Conservation (phyloP, 2,113 vertebrate genomes). For the Amia ocellicauda region DNA sequence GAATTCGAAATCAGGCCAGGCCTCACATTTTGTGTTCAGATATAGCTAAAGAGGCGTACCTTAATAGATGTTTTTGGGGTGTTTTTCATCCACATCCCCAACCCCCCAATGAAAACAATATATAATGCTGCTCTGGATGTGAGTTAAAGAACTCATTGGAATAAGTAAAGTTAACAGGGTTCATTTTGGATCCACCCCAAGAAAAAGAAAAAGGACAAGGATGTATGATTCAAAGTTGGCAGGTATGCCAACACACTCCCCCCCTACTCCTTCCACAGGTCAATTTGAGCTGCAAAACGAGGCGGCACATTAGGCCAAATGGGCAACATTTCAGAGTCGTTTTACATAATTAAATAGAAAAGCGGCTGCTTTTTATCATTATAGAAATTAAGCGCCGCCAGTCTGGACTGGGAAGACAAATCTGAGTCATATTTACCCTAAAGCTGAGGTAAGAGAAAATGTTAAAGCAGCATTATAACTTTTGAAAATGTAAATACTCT, state of each 20-base stretch:
- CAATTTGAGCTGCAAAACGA: not conserved
- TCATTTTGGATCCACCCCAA: no score
- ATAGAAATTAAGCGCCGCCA: not conserved
- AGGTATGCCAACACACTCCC: not conserved
- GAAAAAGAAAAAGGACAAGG: no score
- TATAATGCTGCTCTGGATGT: no score
- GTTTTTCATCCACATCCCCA: not conserved
- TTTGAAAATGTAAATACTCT: no score
- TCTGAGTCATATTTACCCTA: slow-evolving; percentile 7
- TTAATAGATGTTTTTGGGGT: not conserved
- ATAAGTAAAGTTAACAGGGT: no score
- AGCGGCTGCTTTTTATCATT: not conserved
- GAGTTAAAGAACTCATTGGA: no score
- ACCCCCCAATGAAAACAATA: no score
- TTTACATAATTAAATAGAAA: slow-evolving; percentile 7
- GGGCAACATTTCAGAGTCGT: not conserved
- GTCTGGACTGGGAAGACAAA: not conserved
- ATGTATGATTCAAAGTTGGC: not conserved
- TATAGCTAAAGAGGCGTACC: not conserved
- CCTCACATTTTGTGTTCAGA: slow-evolving; percentile 9
- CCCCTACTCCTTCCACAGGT: not conserved
- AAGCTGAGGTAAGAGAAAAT: slow-evolving; percentile 3
- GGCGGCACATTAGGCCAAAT: not conserved
- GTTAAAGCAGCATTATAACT: not conserved
- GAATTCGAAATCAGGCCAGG: slow-evolving; percentile 19